phyloP scores from a whole-genome alignment of 1,140 invertebrate genomes.

The Geopemphigus sp. region DNA sequence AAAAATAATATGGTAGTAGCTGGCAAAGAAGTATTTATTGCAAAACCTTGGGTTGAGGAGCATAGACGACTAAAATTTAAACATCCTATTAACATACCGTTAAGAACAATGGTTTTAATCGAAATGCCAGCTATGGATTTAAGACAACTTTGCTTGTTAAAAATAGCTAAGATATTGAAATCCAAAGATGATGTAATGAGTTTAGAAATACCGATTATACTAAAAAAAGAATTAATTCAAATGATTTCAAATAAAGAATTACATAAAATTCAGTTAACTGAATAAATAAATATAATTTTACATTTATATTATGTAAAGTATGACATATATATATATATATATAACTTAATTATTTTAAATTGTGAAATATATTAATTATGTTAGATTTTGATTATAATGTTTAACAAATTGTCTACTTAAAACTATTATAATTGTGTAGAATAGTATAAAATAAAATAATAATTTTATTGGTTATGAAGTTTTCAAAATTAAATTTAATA shows the following conservation, averaged over 20 bases:
- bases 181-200: slow-evolving; percentile 9
- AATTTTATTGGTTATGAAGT: no score
- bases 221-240: slow-evolving; percentile 25
- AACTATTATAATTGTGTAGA: no score
- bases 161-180: not conserved
- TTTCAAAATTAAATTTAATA: no score
- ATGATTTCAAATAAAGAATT: slow-evolving; percentile 27
- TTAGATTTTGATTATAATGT: no score
- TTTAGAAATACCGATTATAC: slow-evolving; percentile 25
- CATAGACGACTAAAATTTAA: slow-evolving; percentile 12
- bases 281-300: not conserved
- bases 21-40: slow-evolving; percentile 28
- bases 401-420: no score
- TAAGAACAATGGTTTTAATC: slow-evolving; percentile 34
- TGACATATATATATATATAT: not conserved
- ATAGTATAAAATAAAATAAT: no score
- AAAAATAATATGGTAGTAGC: slow-evolving; percentile 20
- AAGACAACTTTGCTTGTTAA: slow-evolving; percentile 32
- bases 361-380: no score
- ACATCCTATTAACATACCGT: slow-evolving; percentile 27
- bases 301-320: no score
- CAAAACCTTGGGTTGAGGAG: slow-evolving; percentile 22
- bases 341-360: no score
- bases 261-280: not conserved
- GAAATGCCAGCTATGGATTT: slow-evolving; percentile 26